These are phyloP conservation scores for Balaenoptera acutorostrata DNA, from an alignment of 2,113 vertebrate genomes.

Conservation along the genomic window DNA sequence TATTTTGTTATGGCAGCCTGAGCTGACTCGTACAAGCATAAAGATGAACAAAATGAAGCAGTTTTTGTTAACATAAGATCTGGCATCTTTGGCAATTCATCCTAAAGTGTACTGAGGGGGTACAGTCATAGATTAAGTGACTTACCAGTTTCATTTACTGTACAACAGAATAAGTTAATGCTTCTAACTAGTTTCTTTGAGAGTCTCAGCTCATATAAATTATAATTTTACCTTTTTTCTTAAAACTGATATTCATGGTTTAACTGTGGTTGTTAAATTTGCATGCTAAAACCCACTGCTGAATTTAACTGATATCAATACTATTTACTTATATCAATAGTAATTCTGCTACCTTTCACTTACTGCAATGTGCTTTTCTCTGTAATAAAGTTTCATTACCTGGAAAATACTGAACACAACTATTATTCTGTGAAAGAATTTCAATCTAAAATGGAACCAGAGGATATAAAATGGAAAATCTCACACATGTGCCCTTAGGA, in stretches of 20 bases:
- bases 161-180: background rate
- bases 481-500: background rate
- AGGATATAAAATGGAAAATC: background rate
- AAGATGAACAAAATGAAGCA: background rate
- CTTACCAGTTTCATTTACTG: background rate
- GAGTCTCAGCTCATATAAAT: background rate
- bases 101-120: background rate
- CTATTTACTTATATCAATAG: background rate
- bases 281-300: slow-evolving; percentile 16
- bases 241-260: slow-evolving; percentile 30
- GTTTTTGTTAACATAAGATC: background rate
- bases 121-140: background rate
- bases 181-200: background rate
- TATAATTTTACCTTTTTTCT: background rate
- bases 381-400: background rate
- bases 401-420: background rate
- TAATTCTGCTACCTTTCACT: background rate
- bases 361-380: background rate
- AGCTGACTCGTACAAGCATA: background rate
- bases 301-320: background rate
- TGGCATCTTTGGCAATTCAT: background rate
- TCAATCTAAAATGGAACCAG: background rate
- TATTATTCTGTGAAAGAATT: background rate
- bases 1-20: background rate
- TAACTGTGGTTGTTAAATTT: background rate